A percentile compares a stretch with the other conserved stretches of the same genome.
Conservation (phyloP, 2,113 vertebrate genomes). For the Platysternon megacephalum region DNA sequence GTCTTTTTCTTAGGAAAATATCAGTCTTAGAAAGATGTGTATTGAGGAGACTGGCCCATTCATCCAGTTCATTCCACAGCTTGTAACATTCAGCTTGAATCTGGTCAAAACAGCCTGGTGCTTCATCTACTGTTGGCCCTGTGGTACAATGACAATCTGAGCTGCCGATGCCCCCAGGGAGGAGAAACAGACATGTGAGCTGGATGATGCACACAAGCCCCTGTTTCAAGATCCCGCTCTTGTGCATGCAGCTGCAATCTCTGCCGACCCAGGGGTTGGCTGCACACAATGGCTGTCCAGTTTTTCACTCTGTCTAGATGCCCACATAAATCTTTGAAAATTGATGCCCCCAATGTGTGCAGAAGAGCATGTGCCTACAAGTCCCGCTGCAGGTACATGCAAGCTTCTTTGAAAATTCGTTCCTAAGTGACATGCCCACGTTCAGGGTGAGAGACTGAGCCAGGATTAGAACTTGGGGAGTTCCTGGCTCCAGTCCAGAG, state of each 20-base stretch:
- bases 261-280: background rate
- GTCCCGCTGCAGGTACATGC: background rate
- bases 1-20: constrained; percentile 8
- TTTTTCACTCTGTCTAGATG: background rate
- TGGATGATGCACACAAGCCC: background rate
- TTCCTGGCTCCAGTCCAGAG: background rate
- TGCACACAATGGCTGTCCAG: background rate
- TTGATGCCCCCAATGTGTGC: background rate
- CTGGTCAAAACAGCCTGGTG: constrained; percentile 26
- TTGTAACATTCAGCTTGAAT: background rate
- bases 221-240: background rate
- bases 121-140: background rate
- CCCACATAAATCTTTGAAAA: background rate
- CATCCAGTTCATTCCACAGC: constrained; percentile 35
- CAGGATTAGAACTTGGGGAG: background rate
- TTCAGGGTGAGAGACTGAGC: background rate
- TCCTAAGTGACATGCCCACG: background rate
- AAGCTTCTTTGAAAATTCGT: background rate
- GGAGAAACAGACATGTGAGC: background rate
- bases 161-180: background rate
- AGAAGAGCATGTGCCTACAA: background rate
- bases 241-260: background rate
- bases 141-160: background rate
- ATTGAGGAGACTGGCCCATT: constrained; percentile 27
- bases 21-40: constrained; percentile 17